These are phyloP conservation scores for Neuroterus valhalla DNA, from an alignment of 1,140 invertebrate genomes.

Conservation along the genomic window DNA sequence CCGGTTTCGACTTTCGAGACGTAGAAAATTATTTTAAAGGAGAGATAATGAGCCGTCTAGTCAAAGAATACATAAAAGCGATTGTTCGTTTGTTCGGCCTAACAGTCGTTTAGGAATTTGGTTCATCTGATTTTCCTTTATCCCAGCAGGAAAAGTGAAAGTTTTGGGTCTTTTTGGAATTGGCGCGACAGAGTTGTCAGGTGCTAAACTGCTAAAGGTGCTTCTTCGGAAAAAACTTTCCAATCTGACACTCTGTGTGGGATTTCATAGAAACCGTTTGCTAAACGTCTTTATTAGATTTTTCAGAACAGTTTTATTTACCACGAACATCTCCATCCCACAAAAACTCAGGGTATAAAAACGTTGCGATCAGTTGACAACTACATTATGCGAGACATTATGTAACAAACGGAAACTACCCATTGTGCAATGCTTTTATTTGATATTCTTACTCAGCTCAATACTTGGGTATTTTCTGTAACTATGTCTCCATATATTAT, in stretches of 20 bases:
- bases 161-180: conserved; percentile 1
- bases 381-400: too few species aligned
- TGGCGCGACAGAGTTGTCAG: conserved; percentile 8
- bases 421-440: too few species aligned
- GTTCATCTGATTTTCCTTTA: conserved; percentile 1
- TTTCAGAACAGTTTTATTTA: conserved; percentile 1
- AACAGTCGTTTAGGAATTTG: conserved; percentile 3
- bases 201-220: not conserved
- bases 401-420: too few species aligned
- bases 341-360: too few species aligned
- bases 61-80: not conserved
- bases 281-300: not conserved
- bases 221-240: conserved; percentile 1
- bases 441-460: too few species aligned
- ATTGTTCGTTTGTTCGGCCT: not conserved
- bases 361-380: too few species aligned
- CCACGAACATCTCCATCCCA: not conserved
- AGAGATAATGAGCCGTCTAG: not conserved
- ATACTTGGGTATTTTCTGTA: too few species aligned
- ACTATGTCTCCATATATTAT: too few species aligned
- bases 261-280: not conserved
- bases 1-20: not conserved
- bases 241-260: not conserved
- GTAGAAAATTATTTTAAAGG: not conserved
- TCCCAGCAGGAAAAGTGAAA: not conserved